Percentiles rank a stretch among this genome's conserved stretches.
Conservation (phyloP, 2,113 vertebrate species). For the Monopterus albus region DNA sequence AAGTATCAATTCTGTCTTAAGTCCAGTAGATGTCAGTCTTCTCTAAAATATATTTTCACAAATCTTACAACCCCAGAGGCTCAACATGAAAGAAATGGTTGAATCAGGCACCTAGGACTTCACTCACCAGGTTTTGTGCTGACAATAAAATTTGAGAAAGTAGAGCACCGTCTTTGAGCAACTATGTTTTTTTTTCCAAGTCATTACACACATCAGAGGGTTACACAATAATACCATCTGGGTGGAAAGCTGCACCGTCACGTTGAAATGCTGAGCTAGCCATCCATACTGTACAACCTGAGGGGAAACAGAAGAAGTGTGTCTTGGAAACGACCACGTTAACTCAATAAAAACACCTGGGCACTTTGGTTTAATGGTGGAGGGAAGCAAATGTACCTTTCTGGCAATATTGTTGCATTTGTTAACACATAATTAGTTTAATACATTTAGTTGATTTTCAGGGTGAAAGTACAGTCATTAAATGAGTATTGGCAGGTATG, state of each 20-base stretch:
- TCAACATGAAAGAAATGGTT: neutral
- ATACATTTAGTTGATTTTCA: neutral
- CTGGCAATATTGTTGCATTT: neutral
- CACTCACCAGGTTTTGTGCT: conserved; percentile 17
- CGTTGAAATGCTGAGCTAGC: conserved; percentile 49
- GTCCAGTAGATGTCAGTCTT: conserved; percentile 68
- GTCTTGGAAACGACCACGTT: too few relatives aligned
- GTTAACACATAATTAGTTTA: neutral
- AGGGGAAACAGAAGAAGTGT: conserved; percentile 35
- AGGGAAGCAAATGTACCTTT: conserved; percentile 2
- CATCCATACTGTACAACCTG: conserved; percentile 43
- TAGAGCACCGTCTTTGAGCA: conserved; percentile 23
- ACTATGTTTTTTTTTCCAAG: conserved; percentile 1
- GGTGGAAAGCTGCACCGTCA: conserved; percentile 44
- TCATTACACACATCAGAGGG: conserved; percentile 53
- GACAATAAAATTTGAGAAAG: conserved; percentile 34
- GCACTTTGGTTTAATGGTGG: neutral
- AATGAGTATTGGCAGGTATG: too few relatives aligned
- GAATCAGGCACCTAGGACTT: neutral
- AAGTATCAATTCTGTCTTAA: neutral
- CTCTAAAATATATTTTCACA: conserved; percentile 8
- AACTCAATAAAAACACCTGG: neutral
- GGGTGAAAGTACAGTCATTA: neutral
- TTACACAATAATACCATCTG: conserved; percentile 54
- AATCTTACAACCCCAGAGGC: neutral